A percentile compares a stretch with the other conserved stretches of the same genome.
phyloP scores from a whole-genome alignment of 2,113 vertebrate species.

The Trichechus manatus region DNA sequence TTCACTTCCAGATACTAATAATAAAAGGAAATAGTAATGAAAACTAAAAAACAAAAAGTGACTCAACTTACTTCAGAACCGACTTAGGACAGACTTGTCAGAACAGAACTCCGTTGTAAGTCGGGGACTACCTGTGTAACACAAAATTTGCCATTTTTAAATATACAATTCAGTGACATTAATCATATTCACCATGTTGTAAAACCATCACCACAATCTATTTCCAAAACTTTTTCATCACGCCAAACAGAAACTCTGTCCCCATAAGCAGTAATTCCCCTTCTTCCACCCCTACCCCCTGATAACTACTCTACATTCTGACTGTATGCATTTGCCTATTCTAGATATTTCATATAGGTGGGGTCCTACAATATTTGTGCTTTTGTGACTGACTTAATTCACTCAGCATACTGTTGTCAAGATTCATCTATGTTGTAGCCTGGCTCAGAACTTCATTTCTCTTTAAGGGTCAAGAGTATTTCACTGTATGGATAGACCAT shows the following conservation, averaged over 20 bases:
- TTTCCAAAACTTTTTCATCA: neutral
- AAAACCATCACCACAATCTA: neutral
- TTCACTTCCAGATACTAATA: neutral
- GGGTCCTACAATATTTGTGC: neutral
- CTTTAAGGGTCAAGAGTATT: neutral
- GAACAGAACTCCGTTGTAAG: neutral
- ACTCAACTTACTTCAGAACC: neutral
- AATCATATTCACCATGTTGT: neutral
- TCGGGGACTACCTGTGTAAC: neutral
- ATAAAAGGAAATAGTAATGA: neutral
- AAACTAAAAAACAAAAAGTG: neutral
- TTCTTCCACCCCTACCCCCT: neutral
- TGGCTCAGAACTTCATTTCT: neutral
- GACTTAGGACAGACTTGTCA: neutral
- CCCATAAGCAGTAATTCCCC: neutral
- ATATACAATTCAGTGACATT: neutral
- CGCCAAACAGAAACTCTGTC: neutral
- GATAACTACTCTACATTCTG: neutral
- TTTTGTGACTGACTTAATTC: neutral
- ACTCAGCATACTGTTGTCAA: neutral
- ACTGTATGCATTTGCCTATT: neutral
- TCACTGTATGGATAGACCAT: neutral
- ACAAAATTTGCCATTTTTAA: neutral
- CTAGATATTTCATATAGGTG: neutral
- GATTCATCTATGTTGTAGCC: neutral